These are phyloP conservation scores for Euphonia xanthogaster DNA, from an alignment of 2,797 vertebrate species.

Conservation along the genomic window DNA sequence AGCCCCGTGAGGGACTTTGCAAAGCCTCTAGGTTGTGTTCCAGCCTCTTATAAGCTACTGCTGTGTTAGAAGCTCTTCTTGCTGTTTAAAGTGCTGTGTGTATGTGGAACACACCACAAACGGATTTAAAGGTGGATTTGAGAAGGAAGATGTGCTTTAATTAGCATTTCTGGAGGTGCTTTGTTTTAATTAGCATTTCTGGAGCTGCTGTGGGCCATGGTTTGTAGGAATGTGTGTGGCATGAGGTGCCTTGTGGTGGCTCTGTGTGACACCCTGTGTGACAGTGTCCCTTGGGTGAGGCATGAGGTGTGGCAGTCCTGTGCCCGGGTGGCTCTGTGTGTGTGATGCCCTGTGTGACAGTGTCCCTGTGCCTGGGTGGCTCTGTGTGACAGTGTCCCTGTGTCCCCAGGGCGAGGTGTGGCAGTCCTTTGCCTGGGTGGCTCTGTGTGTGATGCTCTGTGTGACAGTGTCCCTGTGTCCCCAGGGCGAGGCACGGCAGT, in stretches of 20 bases:
- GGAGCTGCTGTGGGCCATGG: rapidly evolving
- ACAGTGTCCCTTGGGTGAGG: neutral
- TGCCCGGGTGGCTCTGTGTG: neutral
- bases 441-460: neutral
- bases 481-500: too few relatives aligned
- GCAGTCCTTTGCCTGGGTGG: conserved; percentile 90
- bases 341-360: too few relatives aligned
- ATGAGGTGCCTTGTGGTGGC: neutral
- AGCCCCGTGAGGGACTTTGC: neutral
- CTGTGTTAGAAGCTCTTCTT: neutral
- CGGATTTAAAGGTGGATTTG: neutral
- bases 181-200: neutral
- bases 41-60: too few relatives aligned
- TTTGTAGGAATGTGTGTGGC: neutral
- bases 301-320: rapidly evolving
- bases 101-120: rapidly evolving
- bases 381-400: neutral
- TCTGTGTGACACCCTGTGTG: neutral
- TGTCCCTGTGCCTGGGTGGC: neutral
- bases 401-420: conserved; percentile 79
- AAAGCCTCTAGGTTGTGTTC: neutral
- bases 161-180: too few relatives aligned
- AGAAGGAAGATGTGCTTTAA: neutral
- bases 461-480: neutral
- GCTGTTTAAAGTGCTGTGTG: rapidly evolving